These are phyloP conservation scores for Poeciliopsis paucimaculata DNA, from an alignment of 2,797 vertebrate species.

Conservation along the genomic window DNA sequence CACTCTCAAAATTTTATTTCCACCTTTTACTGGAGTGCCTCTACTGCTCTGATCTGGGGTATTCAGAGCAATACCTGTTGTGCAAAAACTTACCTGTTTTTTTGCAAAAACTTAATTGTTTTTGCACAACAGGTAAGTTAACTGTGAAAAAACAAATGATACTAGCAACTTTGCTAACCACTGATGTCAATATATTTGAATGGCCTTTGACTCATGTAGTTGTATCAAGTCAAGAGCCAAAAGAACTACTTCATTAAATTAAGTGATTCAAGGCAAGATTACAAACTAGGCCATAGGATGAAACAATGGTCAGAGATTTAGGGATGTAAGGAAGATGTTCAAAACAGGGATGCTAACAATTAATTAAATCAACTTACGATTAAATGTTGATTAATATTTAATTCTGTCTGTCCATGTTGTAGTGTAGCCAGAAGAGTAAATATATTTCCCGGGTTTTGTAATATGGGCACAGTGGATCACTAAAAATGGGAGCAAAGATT, in stretches of 20 bases:
- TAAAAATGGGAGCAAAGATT: not conserved
- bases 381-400: too few species aligned
- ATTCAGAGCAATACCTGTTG: not conserved
- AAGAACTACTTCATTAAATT: not conserved
- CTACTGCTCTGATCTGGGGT: not conserved
- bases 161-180: slow-evolving; percentile 31
- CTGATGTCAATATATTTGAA: slow-evolving; percentile 55
- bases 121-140: not conserved
- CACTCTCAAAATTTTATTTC: not conserved
- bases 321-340: too few species aligned
- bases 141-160: not conserved
- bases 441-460: not conserved
- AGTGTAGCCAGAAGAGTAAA: not conserved
- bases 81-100: too few species aligned
- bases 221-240: too few species aligned
- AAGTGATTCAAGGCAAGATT: not conserved
- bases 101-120: not conserved
- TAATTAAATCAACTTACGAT: too few species aligned
- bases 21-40: not conserved
- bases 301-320: not conserved
- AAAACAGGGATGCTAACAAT: too few species aligned
- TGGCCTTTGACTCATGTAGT: slow-evolving; percentile 48
- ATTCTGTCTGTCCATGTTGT: too few species aligned
- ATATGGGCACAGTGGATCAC: not conserved
- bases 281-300: not conserved